Percentiles rank a stretch among this genome's conserved stretches.
Conservation (phyloP, 2,888 invertebrate species). For the Patella caerulea region DNA sequence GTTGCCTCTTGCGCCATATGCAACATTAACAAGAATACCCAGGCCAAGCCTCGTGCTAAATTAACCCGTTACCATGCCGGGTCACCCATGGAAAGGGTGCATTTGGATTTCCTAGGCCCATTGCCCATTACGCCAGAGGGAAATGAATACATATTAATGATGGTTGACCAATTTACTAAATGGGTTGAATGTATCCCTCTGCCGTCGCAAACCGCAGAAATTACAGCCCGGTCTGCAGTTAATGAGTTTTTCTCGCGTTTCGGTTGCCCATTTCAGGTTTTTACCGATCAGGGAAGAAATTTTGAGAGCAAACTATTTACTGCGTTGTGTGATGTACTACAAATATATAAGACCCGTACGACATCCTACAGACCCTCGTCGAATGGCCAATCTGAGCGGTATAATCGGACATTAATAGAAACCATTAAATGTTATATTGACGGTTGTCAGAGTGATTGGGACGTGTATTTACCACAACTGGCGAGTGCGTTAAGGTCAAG, state of each 20-base stretch:
- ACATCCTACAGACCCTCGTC: too few relatives aligned
- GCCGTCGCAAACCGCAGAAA: too few relatives aligned
- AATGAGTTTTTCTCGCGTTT: too few relatives aligned
- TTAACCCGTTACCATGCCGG: not conserved
- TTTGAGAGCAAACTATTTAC: too few relatives aligned
- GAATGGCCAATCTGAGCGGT: not conserved
- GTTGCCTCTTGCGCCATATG: too few relatives aligned
- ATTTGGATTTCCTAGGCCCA: not conserved
- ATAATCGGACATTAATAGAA: constrained; percentile 14
- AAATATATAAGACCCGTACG: too few relatives aligned
- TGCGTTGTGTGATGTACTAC: too few relatives aligned
- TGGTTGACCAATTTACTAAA: too few relatives aligned
- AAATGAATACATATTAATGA: not conserved
- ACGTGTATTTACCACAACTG: constrained; percentile 21
- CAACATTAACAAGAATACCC: not conserved
- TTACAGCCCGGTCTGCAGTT: too few relatives aligned
- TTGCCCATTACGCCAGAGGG: not conserved
- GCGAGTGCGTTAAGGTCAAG: constrained; percentile 28
- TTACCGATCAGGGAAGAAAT: too few relatives aligned
- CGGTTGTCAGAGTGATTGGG: constrained; percentile 26
- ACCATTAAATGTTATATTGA: not conserved
- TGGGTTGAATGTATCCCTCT: too few relatives aligned
- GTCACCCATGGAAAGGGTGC: not conserved
- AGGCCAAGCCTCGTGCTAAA: not conserved
- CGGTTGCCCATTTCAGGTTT: too few relatives aligned